Evolutionary conservation across 1,140 invertebrate species (phyloP).

Genomic region (Anastatus disparis): DNA sequence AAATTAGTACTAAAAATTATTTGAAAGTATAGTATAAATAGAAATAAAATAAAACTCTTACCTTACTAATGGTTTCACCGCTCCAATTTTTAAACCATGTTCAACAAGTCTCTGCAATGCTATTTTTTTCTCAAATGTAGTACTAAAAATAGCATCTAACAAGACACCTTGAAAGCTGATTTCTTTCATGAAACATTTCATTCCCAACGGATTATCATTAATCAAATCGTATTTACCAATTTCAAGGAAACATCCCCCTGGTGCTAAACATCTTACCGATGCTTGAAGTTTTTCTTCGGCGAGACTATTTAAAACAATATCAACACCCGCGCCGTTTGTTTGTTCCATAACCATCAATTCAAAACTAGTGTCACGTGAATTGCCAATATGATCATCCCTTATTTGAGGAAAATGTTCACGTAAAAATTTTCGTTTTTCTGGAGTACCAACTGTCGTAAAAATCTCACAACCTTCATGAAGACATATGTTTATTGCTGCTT

Average conservation of each 20-base stretch:
- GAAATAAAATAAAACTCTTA: background rate
- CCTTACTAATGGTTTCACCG: slow-evolving; percentile 63
- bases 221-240: slow-evolving; percentile 82
- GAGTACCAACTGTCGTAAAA: slow-evolving; percentile 77
- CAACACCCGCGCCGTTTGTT: slow-evolving; percentile 76
- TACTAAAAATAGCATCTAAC: slow-evolving; percentile 73
- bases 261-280: slow-evolving; percentile 80
- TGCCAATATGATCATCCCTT: slow-evolving; percentile 75
- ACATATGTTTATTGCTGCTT: slow-evolving; percentile 80
- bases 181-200: slow-evolving; percentile 84
- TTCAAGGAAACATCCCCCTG: slow-evolving; percentile 77
- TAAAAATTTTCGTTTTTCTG: slow-evolving; percentile 77
- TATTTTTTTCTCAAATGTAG: slow-evolving; percentile 51
- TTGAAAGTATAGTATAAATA: too few species aligned
- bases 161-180: slow-evolving; percentile 82
- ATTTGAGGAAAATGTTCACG: slow-evolving; percentile 74
- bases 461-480: slow-evolving; percentile 74
- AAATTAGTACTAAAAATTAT: too few species aligned
- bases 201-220: slow-evolving; percentile 74
- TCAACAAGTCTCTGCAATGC: slow-evolving; percentile 57
- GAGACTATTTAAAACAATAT: slow-evolving; percentile 82
- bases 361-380: slow-evolving; percentile 78
- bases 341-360: slow-evolving; percentile 74
- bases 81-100: slow-evolving; percentile 68
- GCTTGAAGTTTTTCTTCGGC: slow-evolving; percentile 82